phyloP scores from a whole-genome alignment of 2,888 invertebrate species.

The Neuroscelio doddi region DNA sequence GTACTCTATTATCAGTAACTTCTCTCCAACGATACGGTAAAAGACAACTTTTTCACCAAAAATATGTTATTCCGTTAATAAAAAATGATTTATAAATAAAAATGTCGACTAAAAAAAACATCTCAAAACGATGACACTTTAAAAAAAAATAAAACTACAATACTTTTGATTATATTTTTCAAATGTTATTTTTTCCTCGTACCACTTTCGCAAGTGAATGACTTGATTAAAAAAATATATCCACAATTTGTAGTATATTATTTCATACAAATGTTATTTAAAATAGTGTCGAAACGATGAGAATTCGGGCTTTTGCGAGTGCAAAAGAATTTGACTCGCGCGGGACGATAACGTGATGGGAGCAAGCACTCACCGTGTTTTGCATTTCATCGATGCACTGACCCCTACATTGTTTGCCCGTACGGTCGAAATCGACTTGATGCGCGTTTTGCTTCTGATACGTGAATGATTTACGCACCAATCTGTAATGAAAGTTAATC shows the following conservation, averaged over 20 bases:
- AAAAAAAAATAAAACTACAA: too few species aligned
- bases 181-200: too few species aligned
- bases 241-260: too few species aligned
- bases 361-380: slow-evolving; percentile 43
- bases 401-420: slow-evolving; percentile 39
- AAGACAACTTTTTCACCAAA: slow-evolving; percentile 9
- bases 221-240: too few species aligned
- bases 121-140: too few species aligned
- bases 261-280: slow-evolving; percentile 2
- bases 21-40: slow-evolving; percentile 41
- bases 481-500: slow-evolving; percentile 46
- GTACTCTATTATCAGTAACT: slow-evolving; percentile 51
- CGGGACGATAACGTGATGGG: slow-evolving; percentile 31
- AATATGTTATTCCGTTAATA: too few species aligned
- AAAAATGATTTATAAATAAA: neutral
- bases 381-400: slow-evolving; percentile 41
- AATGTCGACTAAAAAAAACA: too few species aligned
- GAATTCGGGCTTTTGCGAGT: slow-evolving; percentile 36
- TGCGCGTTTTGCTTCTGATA: slow-evolving; percentile 37
- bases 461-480: slow-evolving; percentile 43
- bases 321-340: slow-evolving; percentile 40
- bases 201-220: too few species aligned
- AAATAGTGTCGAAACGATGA: slow-evolving; percentile 26
- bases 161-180: too few species aligned
- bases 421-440: slow-evolving; percentile 38